Evolutionary conservation across 2,888 invertebrate genomes (phyloP).

Genomic region (Aleiodes alternator): DNA sequence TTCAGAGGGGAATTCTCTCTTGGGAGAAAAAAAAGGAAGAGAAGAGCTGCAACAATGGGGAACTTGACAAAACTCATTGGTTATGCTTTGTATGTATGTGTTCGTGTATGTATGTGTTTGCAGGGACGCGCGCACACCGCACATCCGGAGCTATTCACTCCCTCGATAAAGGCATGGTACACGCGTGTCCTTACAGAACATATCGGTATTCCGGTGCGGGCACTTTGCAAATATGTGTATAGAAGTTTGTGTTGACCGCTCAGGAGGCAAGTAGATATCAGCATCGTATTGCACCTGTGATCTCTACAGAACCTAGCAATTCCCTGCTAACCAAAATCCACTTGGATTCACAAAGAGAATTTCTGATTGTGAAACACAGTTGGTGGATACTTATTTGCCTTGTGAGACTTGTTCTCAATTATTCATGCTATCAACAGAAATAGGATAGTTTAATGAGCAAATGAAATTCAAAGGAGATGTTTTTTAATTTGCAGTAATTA

Average conservation of each 20-base stretch:
- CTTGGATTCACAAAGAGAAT: slow-evolving; percentile 28
- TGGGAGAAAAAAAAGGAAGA: not conserved
- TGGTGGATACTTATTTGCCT: not conserved
- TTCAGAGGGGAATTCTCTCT: not conserved
- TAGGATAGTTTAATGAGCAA: slow-evolving; percentile 1
- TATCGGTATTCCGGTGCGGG: slow-evolving; percentile 44
- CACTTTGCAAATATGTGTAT: slow-evolving; percentile 36
- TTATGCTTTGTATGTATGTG: slow-evolving; percentile 11
- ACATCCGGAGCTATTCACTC: slow-evolving; percentile 47
- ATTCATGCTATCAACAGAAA: slow-evolving; percentile 27
- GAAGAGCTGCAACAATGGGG: not conserved
- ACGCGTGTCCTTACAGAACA: slow-evolving; percentile 44
- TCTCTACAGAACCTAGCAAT: slow-evolving; percentile 7
- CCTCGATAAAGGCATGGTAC: slow-evolving; percentile 38
- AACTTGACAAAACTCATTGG: slow-evolving; percentile 10
- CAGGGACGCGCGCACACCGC: not conserved
- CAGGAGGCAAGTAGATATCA: slow-evolving; percentile 26
- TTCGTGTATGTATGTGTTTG: slow-evolving; percentile 27
- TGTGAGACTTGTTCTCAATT: slow-evolving; percentile 19
- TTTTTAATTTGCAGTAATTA: too few relatives aligned
- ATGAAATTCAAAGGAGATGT: not conserved
- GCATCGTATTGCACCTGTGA: slow-evolving; percentile 38
- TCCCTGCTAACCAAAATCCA: slow-evolving; percentile 24
- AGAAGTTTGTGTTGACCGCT: slow-evolving; percentile 37
- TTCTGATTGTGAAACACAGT: slow-evolving; percentile 18